phyloP scores from a whole-genome alignment of 2,888 invertebrate genomes.

The Nebria salina region DNA sequence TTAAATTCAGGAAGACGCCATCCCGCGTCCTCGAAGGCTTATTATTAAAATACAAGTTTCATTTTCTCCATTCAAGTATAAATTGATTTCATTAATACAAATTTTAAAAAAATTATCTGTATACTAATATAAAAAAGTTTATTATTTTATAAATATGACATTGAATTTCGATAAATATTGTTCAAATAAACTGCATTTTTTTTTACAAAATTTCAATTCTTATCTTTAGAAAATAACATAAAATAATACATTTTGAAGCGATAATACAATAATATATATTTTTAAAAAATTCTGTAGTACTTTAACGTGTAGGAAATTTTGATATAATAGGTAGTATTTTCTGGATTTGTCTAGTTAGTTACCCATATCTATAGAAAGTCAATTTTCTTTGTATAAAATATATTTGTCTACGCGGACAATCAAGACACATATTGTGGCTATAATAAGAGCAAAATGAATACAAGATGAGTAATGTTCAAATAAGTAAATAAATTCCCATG shows the following conservation, averaged over 20 bases:
- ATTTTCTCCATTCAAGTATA: too few species aligned
- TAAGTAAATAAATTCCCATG: background rate
- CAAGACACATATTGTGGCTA: background rate
- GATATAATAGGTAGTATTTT: background rate
- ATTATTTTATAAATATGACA: background rate
- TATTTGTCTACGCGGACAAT: too few species aligned
- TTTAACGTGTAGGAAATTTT: background rate
- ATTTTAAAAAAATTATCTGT: background rate
- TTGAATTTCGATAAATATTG: background rate
- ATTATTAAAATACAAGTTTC: background rate
- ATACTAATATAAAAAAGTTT: background rate
- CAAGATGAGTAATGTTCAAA: constrained; percentile 14
- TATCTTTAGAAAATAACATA: background rate
- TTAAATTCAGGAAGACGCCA: background rate
- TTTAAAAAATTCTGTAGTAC: background rate
- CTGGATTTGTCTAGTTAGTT: background rate
- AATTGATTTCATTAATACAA: too few species aligned
- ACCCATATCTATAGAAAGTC: background rate
- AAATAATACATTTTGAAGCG: background rate
- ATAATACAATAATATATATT: background rate
- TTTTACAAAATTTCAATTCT: background rate
- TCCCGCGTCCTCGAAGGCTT: background rate
- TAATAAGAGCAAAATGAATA: constrained; percentile 22
- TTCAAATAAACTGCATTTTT: background rate
- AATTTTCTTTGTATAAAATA: background rate